Evolutionary conservation across 2,888 invertebrate genomes (phyloP).

Genomic region (Merodon equestris): DNA sequence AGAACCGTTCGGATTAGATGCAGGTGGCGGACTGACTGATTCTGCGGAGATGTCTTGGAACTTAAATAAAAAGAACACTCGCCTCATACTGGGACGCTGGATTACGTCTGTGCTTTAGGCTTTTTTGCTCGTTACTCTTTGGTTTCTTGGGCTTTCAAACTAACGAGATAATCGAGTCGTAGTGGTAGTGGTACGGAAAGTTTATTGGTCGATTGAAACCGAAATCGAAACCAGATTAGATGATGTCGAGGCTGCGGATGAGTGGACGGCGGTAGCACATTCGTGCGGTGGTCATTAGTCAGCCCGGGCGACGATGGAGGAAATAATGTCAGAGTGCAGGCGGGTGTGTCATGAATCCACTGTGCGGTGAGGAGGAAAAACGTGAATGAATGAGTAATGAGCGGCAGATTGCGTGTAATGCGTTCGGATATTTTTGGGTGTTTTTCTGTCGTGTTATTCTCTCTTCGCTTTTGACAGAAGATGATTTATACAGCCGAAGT

Average conservation of each 20-base stretch:
- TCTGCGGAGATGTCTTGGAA: conserved; percentile 39
- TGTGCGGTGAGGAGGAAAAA: conserved; percentile 17
- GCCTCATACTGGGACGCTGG: neutral
- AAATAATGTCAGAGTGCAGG: no score
- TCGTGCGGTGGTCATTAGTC: conserved; percentile 13
- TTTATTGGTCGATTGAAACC: neutral
- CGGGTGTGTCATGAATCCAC: neutral
- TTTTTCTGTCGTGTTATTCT: neutral
- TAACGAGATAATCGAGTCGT: conserved; percentile 5
- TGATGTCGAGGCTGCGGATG: conserved; percentile 19
- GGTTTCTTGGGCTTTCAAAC: conserved; percentile 1
- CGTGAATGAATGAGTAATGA: conserved; percentile 17
- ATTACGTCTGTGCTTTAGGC: conserved; percentile 47
- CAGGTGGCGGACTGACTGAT: conserved; percentile 60
- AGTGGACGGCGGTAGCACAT: conserved; percentile 28
- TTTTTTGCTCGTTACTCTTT: neutral
- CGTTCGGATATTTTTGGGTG: conserved; percentile 2
- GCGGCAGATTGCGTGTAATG: conserved; percentile 2
- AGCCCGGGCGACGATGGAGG: conserved; percentile 5
- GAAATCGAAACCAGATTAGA: conserved; percentile 50
- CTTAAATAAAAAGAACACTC: conserved; percentile 60
- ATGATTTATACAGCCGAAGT: conserved; percentile 34
- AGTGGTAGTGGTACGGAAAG: no score
- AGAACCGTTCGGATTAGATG: conserved; percentile 59
- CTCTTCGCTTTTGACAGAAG: conserved; percentile 2